Conservation (phyloP, 2,888 invertebrate species). For the Smittia sp. region DNA sequence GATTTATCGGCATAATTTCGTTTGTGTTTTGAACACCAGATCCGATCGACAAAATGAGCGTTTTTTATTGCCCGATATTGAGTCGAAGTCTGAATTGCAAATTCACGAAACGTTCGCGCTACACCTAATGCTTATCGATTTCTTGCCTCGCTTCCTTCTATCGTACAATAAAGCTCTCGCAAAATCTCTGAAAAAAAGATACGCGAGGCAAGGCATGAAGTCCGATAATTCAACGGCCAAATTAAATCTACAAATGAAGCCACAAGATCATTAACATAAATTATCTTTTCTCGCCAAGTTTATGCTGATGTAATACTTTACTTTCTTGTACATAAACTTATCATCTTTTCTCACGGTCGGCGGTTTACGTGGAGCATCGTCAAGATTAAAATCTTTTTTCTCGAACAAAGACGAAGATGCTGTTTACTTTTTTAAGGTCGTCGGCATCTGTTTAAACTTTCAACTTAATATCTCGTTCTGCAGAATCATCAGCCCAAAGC, state of each 20-base stretch:
- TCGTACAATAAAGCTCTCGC: too few relatives aligned
- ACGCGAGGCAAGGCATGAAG: neutral
- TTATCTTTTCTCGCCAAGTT: neutral
- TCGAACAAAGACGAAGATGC: neutral
- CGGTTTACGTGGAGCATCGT: neutral
- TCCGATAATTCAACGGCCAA: neutral
- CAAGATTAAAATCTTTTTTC: neutral
- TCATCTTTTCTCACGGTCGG: neutral
- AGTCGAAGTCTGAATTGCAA: neutral
- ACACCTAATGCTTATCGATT: neutral
- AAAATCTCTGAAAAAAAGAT: too few relatives aligned
- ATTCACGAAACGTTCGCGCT: neutral
- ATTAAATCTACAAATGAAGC: neutral
- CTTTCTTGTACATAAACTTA: neutral
- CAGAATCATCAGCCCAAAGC: neutral
- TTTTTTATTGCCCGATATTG: neutral
- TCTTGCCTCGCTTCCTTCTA: too few relatives aligned
- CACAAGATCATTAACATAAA: constrained; percentile 6
- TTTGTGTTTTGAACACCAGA: neutral
- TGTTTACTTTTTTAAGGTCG: neutral
- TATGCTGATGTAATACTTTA: constrained; percentile 8
- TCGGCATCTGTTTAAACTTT: neutral
- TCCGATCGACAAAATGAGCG: neutral
- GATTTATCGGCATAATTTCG: neutral
- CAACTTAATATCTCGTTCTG: neutral